Percentiles rank a stretch among this genome's conserved stretches.
Evolutionary conservation across 2,888 invertebrate species (phyloP).

Genomic region (Polyommatus icarus): DNA sequence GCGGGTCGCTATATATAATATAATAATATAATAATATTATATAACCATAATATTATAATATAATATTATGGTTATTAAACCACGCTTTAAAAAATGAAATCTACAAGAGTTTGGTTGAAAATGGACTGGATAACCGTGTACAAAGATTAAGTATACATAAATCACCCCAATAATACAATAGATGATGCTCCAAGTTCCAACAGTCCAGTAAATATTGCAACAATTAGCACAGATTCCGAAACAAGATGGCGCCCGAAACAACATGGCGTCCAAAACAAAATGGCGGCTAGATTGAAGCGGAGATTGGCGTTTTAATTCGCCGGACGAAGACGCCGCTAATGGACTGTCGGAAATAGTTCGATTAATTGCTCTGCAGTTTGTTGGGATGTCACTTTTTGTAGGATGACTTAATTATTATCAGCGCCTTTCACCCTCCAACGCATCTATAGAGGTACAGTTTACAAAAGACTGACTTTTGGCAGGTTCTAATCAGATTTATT

Average conservation of each 20-base stretch:
- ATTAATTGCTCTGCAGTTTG: slow-evolving; percentile 26
- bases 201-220: background rate
- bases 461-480: no score
- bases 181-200: background rate
- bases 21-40: no score
- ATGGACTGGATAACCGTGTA: no score
- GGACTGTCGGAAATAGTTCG: slow-evolving; percentile 28
- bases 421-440: background rate
- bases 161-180: background rate
- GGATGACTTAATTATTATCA: background rate
- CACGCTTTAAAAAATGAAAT: no score
- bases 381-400: slow-evolving; percentile 21
- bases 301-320: slow-evolving; percentile 26
- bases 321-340: slow-evolving; percentile 24
- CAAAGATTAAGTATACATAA: background rate
- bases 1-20: no score
- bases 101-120: no score
- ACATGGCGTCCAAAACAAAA: slow-evolving; percentile 13
- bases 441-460: background rate
- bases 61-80: no score
- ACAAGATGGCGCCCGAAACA: background rate
- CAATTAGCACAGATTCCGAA: background rate
- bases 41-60: no score
- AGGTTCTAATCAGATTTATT: no score
- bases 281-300: slow-evolving; percentile 26